Conservation (phyloP, 2,113 vertebrate species). For the Talpa occidentalis region DNA sequence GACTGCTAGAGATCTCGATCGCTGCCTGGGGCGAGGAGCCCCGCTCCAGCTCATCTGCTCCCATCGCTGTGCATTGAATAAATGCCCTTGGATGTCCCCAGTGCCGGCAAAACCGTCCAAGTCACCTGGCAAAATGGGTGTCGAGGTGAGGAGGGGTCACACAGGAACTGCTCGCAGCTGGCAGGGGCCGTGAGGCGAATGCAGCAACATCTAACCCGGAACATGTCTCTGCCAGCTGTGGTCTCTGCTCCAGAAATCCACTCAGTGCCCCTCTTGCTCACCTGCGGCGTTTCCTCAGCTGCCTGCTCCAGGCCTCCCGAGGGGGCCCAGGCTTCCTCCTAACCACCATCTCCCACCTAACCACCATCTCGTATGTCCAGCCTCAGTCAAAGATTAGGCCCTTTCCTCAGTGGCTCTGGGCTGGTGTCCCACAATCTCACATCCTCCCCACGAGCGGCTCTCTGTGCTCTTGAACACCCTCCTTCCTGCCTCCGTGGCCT, state of each 20-base stretch:
- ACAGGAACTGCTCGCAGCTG: not conserved
- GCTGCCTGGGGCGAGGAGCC: not conserved
- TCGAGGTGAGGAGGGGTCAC: not conserved
- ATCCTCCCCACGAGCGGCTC: not conserved
- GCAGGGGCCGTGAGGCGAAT: not conserved
- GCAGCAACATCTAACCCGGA: not conserved
- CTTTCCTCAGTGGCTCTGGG: not conserved
- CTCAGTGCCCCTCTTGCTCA: fast-evolving
- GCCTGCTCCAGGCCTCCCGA: not conserved
- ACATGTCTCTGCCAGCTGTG: not conserved
- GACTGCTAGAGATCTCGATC: not conserved
- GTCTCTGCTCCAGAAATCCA: not conserved
- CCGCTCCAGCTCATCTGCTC: not conserved
- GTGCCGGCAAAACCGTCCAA: not conserved
- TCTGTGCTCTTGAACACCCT: not conserved
- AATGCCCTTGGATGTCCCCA: not conserved
- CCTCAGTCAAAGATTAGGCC: not conserved
- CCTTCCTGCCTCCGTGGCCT: not conserved
- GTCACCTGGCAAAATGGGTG: not conserved
- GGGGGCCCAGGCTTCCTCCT: not conserved
- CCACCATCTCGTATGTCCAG: not conserved
- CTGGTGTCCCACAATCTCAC: not conserved
- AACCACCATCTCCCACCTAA: not conserved
- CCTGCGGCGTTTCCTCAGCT: not conserved
- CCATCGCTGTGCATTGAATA: too few species aligned